phyloP scores from a whole-genome alignment of 2,113 vertebrate genomes.

The Podiceps cristatus region DNA sequence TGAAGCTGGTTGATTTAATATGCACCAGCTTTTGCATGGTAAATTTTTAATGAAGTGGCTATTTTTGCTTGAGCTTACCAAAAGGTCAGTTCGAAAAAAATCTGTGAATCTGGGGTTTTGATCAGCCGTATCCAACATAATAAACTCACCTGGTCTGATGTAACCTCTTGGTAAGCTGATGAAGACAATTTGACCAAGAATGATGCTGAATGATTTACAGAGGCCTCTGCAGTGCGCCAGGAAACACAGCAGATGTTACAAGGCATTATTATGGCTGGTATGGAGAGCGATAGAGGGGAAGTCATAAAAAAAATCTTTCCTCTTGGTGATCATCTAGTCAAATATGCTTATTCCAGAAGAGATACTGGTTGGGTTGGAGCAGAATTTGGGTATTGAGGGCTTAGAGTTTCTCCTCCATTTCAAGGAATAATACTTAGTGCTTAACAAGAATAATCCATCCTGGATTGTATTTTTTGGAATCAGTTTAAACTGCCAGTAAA shows the following conservation, averaged over 20 bases:
- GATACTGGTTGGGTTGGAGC: neutral
- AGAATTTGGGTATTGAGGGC: neutral
- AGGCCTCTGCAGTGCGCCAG: neutral
- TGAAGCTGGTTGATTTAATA: neutral
- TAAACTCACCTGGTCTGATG: neutral
- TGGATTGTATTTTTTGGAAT: neutral
- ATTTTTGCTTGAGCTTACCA: neutral
- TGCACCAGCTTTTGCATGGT: neutral
- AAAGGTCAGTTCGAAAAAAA: neutral
- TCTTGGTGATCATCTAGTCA: neutral
- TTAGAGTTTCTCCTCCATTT: neutral
- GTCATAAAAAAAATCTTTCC: neutral
- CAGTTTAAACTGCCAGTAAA: neutral
- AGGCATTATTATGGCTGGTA: neutral
- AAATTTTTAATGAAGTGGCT: neutral
- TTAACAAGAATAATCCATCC: neutral
- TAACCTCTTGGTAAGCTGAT: neutral
- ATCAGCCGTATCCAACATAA: neutral
- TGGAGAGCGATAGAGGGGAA: neutral
- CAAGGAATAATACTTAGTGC: neutral
- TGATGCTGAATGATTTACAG: neutral
- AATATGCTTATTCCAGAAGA: neutral
- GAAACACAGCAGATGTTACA: neutral
- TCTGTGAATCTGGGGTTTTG: neutral
- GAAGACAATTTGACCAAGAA: neutral